Base-by-base conservation (phyloP, 2,797 vertebrate genomes). In the Hirundo rustica region DNA sequence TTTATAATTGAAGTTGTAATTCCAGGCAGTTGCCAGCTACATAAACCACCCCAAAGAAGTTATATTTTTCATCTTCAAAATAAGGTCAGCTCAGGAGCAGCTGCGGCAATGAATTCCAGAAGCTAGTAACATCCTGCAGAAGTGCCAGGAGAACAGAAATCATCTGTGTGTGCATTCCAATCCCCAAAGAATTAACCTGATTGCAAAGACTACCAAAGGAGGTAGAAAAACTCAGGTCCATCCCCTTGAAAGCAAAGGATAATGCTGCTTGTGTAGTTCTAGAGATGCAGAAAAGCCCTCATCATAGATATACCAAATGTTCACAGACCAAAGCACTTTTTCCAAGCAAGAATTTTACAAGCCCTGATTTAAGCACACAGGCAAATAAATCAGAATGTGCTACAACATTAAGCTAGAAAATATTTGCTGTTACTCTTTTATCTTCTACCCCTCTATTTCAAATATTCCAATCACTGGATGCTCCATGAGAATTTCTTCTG, bases 131-230 rank as follows among this genome's bases (percentile, higher is more conserved):
- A 71, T 36, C n/a, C 38, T 47, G 72, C 19, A 34, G 16, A 83
- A 89, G 53, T 64, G n/a, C 34, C 40, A 92, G 57, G 47, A 57
- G 79, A 70, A 48, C 32, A 71, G 38, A 91, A 71, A 51, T 90
- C 22, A 79, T 73, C 50, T 58, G 48, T 32, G 11, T 40, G 54
- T 2, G 8, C n/a, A 40, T 79, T 67, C 57, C 27, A 84, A 70
- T 70, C 62, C 87, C 79, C 86, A 74, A n/a, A 77, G 38, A 89
- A 65, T 55, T 80, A 81, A 91, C 67, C n/a, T 91, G 82, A 93
- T 71, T 85, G 72, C 54, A 84, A 80, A 81, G 36, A 81, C 44
- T 30, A 62, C 9, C 4, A 11, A 96, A 95, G 74, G 77, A 96
- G 81, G 92, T 88, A 92, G 91, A 57, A 91, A 93, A n/a, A 55